Evolutionary conservation across 2,113 vertebrate genomes (phyloP), one percentile per base, ranked within the genome.

Genomic region (Helogale parvula): DNA sequence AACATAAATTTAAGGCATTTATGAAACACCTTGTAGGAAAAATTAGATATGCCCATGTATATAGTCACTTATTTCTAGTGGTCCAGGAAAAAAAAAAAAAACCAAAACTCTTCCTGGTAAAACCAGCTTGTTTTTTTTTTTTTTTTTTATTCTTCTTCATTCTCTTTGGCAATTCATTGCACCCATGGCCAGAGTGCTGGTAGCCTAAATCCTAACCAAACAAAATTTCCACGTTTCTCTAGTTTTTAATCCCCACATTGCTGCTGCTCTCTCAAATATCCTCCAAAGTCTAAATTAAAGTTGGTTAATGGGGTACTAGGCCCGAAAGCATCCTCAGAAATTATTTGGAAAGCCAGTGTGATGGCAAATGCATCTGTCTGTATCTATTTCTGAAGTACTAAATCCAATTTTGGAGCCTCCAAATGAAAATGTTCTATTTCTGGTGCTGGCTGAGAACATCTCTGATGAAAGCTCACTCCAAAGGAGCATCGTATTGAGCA

Each of bases 291-390:
- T 79, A 77, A 85, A 80, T 50, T 84, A 83, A 94, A 57, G 25
- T 72, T 57, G 31, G 25, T n/a, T 94, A 94, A 91, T 81, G 23
- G 71, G 89, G 79, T 54, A 33, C 29, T 50, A 50, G 52, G 10
- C 77, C 87, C 88, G 88, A 97, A 96, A 96, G 52, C 81, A 83
- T 96, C 65, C 79, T 97, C n/a, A 31, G 74, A 96, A 87, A 88
- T 94, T 65, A 90, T 74, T 50, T 86, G 68, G 52, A 74, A 83
- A 85, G 45, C 77, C 69, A 81, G 27, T 84, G 77, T 83, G 31
- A 66, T 84, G 47, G 88, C 27, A 87, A 91, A 89, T 96, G 68
- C 54, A 45, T 82, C 88, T 90, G 80, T 81, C 71, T 93, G 0
- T 87, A 65, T 91, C 76, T 82, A 47, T 93, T 96, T 97, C 66